phyloP scores from a whole-genome alignment of 2,113 vertebrate genomes.

The Sinosuthora webbiana region DNA sequence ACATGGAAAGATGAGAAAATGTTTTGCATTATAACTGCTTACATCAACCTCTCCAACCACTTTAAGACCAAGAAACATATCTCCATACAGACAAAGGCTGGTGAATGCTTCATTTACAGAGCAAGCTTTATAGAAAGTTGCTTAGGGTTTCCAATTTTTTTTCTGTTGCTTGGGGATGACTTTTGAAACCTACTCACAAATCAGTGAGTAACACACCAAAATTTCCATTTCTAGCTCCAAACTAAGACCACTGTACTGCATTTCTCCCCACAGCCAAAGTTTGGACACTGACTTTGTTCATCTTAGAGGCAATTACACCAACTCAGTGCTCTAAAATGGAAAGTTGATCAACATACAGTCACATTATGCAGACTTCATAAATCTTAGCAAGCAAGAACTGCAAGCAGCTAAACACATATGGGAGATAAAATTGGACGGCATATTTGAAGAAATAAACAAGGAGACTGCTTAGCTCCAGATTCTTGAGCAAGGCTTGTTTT shows the following conservation, averaged over 20 bases:
- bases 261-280: not conserved
- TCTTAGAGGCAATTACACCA: not conserved
- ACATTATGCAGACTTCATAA: not conserved
- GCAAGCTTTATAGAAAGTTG: not conserved
- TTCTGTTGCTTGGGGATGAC: not conserved
- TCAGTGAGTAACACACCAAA: not conserved
- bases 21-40: not conserved
- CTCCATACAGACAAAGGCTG: not conserved
- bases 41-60: not conserved
- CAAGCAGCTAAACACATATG: not conserved
- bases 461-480: not conserved
- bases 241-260: not conserved
- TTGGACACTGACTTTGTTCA: not conserved
- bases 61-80: not conserved
- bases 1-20: not conserved
- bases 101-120: not conserved
- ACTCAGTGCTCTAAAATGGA: not conserved
- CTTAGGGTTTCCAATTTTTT: fast-evolving
- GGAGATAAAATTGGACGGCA: not conserved
- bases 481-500: not conserved
- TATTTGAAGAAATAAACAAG: not conserved
- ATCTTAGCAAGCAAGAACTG: not conserved
- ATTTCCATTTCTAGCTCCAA: not conserved
- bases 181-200: not conserved
- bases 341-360: not conserved